phyloP scores from a whole-genome alignment of 2,797 vertebrate species.

The Microchirus variegatus region DNA sequence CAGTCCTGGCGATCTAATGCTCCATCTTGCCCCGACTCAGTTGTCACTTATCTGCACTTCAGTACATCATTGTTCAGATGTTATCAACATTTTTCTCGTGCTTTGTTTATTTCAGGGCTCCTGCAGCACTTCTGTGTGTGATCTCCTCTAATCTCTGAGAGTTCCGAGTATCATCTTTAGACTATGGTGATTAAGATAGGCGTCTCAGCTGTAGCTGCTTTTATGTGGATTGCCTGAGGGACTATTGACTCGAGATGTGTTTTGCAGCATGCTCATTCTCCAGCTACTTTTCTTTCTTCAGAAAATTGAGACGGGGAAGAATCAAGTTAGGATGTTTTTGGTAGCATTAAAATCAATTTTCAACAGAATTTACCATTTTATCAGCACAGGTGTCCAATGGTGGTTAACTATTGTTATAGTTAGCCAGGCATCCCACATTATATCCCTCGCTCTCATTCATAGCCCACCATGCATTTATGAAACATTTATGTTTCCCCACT shows the following conservation, averaged over 20 bases:
- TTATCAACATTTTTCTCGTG: not conserved
- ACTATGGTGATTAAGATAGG: conserved; percentile 2
- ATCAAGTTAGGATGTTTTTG: not conserved
- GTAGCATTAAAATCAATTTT: conserved; percentile 10
- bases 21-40: not conserved
- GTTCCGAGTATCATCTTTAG: not conserved
- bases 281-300: not conserved
- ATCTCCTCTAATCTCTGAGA: not conserved
- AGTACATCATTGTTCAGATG: not conserved
- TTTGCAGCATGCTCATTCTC: conserved; percentile 8
- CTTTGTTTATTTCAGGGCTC: not conserved
- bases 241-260: conserved; percentile 16
- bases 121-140: not conserved
- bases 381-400: conserved; percentile 29
- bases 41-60: not conserved
- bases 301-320: conserved; percentile 9
- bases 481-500: conserved; percentile 22
- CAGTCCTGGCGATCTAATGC: not conserved
- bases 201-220: conserved; percentile 8
- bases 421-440: conserved; percentile 16
- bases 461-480: conserved; percentile 16
- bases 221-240: conserved; percentile 8
- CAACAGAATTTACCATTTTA: conserved; percentile 8
- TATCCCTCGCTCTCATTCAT: conserved; percentile 2
- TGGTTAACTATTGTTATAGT: conserved; percentile 7